phyloP scores from a whole-genome alignment of 2,888 invertebrate genomes.

The Agrotis exclamationis region DNA sequence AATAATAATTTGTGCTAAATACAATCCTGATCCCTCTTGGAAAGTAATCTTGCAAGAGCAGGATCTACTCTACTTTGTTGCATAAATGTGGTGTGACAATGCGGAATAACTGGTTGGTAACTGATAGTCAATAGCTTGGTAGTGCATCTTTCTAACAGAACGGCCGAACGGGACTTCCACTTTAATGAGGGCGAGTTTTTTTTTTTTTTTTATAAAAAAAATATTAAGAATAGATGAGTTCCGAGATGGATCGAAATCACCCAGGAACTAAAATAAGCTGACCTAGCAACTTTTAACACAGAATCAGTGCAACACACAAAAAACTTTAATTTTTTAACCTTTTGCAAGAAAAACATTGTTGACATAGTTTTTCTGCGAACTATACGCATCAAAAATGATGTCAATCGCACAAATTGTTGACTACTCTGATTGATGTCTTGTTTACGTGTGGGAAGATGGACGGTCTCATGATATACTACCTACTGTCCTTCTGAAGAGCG shows the following conservation, averaged over 20 bases:
- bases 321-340: not conserved
- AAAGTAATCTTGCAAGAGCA: no score
- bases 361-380: conserved; percentile 20
- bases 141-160: not conserved
- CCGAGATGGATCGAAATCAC: no score
- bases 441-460: conserved; percentile 15
- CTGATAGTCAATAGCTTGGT: not conserved
- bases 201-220: not conserved
- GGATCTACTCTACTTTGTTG: no score
- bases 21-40: not conserved
- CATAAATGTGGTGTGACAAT: conserved; percentile 2
- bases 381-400: conserved; percentile 17
- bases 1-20: conserved; percentile 1
- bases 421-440: conserved; percentile 37
- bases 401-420: conserved; percentile 7
- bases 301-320: not conserved
- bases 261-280: no score
- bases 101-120: conserved; percentile 15
- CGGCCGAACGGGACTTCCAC: not conserved
- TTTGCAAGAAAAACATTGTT: not conserved
- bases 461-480: not conserved
- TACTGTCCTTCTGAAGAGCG: no score
- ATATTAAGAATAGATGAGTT: no score
- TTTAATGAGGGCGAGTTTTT: not conserved
- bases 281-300: not conserved